Base-by-base conservation (phyloP, 37 sponge, comb jelly and placozoan species). In the Amphimedon queenslandica region DNA sequence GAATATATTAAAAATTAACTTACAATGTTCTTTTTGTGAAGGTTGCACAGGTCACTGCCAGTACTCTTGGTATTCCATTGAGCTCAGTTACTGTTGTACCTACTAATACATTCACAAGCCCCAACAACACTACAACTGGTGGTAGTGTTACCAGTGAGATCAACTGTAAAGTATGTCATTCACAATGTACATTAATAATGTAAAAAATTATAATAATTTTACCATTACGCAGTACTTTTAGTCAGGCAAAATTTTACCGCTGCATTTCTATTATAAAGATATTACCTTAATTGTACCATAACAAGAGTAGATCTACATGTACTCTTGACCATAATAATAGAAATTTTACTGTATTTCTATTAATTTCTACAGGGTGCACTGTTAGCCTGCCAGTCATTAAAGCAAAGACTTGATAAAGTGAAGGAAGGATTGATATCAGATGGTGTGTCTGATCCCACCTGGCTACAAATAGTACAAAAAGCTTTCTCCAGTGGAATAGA, bases 21-120 rank as follows among this genome's bases (percentile, higher is more conserved):
- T n/a, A n/a, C n/a, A n/a, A n/a, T n/a, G 51, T 8, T 18, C 13
- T 13, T 47, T 13, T 13, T 13, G 8, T 47, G 13, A 37, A 89
- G 90, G 86, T 80, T 20, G 92, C 83, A 11, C 92, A 91, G 43
- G 92, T 87, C 16, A 83, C 92, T 65, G 83, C 92, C 18, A 76
- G 37, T 33, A 80, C 67, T 8, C 76, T 91, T 41, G 92, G 87
- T 10, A 82, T 91, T 43, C 66, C 84, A 11, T 57, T 90, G 58
- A 80, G 86, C 27, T 37, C 31, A 35, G 37, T 91, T 23, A 69
- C 68, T 4, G 27, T 91, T 31, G 79, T 82, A 73, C 80, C 87
- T 16, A 57, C 87, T n/a, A n/a, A n/a, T n/a, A n/a, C n/a, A n/a
- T n/a, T n/a, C n/a, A n/a, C n/a, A n/a, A n/a, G n/a, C n/a, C n/a